Conservation (phyloP, 2,888 invertebrate genomes). For the Odontomyia ornata region DNA sequence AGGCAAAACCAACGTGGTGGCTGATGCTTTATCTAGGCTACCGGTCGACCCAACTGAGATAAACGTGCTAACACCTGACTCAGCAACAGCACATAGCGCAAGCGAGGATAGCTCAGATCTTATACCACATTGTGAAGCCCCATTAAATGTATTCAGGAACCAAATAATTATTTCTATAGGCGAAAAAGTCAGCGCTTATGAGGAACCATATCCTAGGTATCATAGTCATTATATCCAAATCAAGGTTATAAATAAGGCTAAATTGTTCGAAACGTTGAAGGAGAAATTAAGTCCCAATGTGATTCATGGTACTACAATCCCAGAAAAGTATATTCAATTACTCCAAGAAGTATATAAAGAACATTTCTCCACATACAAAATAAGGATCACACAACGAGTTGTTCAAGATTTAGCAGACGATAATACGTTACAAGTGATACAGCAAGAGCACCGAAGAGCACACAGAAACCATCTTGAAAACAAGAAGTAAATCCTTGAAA, state of each 20-base stretch:
- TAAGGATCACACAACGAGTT: slow-evolving; percentile 27
- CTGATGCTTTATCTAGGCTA: not conserved
- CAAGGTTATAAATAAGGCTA: not conserved
- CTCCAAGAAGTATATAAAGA: no score
- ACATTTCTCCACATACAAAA: slow-evolving; percentile 16
- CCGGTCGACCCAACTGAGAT: not conserved
- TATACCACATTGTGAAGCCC: slow-evolving; percentile 49
- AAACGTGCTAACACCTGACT: not conserved
- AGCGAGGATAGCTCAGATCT: slow-evolving; percentile 50
- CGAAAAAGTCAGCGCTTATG: not conserved
- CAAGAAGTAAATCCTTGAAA: not conserved
- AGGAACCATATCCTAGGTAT: slow-evolving; percentile 46
- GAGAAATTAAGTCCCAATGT: no score
- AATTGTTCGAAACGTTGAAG: not conserved
- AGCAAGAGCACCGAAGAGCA: no score
- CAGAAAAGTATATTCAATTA: no score
- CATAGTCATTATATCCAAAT: slow-evolving; percentile 9
- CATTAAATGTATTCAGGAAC: slow-evolving; percentile 49
- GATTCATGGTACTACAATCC: no score
- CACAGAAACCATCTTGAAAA: no score
- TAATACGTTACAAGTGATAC: not conserved
- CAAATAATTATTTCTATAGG: slow-evolving; percentile 48
- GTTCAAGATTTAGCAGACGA: slow-evolving; percentile 2
- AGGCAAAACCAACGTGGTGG: not conserved
- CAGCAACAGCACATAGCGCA: slow-evolving; percentile 48